Conservation (phyloP, 2,113 vertebrate genomes). For the Hylia prasina region DNA sequence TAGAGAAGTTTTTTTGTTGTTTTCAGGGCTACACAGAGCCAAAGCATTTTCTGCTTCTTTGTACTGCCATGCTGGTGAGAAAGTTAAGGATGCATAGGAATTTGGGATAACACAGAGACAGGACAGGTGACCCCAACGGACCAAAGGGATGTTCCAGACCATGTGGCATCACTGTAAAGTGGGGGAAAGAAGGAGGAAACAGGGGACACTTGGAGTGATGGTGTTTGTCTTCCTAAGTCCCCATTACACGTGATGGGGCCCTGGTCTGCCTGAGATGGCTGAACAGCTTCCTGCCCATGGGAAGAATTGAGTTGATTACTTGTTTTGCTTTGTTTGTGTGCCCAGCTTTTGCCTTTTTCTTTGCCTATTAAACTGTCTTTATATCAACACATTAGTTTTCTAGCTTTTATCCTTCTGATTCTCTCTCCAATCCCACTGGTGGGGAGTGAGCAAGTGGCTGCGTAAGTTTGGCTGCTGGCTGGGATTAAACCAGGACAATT, state of each 20-base stretch:
- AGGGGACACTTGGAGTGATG: not conserved
- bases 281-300: not conserved
- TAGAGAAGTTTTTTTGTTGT: not conserved
- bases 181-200: not conserved
- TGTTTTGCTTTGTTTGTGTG: not conserved
- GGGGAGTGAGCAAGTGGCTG: not conserved
- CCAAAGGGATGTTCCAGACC: not conserved
- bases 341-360: not conserved
- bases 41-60: not conserved
- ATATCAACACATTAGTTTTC: not conserved
- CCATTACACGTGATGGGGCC: accelerated
- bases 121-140: not conserved
- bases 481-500: not conserved
- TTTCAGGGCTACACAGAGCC: not conserved
- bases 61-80: not conserved
- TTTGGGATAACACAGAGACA: not conserved
- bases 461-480: not conserved
- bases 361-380: not conserved
- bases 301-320: not conserved
- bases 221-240: not conserved
- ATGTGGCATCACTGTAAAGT: not conserved
- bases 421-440: not conserved
- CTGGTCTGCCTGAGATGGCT: not conserved
- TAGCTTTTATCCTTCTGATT: not conserved
- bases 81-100: not conserved